Evolutionary conservation across 2,888 invertebrate genomes (phyloP), one percentile per base, ranked within the genome.

Genomic region (Pardosa pseudoannulata): DNA sequence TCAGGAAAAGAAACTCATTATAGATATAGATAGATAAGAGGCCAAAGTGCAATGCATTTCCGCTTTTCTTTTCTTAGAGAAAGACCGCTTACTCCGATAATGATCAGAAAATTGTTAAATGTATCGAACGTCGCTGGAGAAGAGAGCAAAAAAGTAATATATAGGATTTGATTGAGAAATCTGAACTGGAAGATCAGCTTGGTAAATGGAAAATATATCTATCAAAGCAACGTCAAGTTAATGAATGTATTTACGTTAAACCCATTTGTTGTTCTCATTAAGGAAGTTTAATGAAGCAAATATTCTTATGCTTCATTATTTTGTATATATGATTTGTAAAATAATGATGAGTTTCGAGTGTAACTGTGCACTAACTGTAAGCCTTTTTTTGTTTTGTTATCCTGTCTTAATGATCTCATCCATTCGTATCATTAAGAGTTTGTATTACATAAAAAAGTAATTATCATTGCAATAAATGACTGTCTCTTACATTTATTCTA

Each of bases 101-200:
- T 46, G 41, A 46, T 46, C 41, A 46, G 41, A 46, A 46, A 46
- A 46, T 46, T 46, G 41, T 46, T 46, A 46, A 46, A 46, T 46
- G 41, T 46, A 13, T 46, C 41, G 41, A 46, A 46, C 41, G 9
- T 16, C 16, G 9, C 41, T 16, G 13, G 16, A 13, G 16, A 46
- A 46, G 41, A 2, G 16, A n/a, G 41, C 13, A 46, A 46, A 46
- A 46, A 46, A 46, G n/a, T n/a, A n/a, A n/a, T n/a, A n/a, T n/a
- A n/a, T n/a, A n/a, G n/a, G 9, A 2, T 46, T 46, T 46, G 41
- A 46, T 46, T 46, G 16, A 16, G 41, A 46, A 46, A 46, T 46
- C 9, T 46, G 41, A 46, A 13, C 41, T 46, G 16, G 41, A 46
- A 46, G 41, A 46, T 46, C 9, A 46, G 13, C 16, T 46, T 1